These are phyloP conservation scores for Phylloscopus trochiloides DNA, from an alignment of 2,113 vertebrate species.

Conservation along the genomic window DNA sequence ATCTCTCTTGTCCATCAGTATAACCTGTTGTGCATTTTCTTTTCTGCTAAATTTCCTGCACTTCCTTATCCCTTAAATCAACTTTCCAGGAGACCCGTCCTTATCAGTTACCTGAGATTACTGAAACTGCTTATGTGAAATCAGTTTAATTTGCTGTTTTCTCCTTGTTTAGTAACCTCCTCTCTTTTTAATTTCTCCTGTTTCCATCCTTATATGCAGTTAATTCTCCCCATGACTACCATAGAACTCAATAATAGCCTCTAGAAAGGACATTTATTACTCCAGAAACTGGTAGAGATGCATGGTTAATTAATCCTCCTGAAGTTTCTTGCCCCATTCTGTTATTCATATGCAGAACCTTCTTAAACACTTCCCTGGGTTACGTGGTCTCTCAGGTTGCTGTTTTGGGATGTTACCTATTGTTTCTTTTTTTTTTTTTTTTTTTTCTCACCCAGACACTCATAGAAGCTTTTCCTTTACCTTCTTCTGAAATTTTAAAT, in stretches of 20 bases:
- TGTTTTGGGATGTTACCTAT: not conserved
- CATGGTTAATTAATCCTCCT: not conserved
- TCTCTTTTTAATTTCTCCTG: not conserved
- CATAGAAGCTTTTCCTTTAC: not conserved
- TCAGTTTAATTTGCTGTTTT: not conserved
- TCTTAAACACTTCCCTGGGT: not conserved
- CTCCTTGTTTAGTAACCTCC: not conserved
- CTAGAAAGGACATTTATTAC: not conserved
- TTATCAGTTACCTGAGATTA: not conserved
- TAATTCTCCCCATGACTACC: not conserved
- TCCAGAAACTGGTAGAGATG: not conserved
- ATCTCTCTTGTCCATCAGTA: not conserved
- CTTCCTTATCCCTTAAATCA: not conserved
- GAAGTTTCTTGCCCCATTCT: not conserved
- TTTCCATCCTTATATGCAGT: not conserved
- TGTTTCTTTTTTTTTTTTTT: not conserved
- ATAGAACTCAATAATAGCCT: not conserved
- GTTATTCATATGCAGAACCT: not conserved
- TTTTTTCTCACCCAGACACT: not conserved
- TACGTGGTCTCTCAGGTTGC: not conserved
- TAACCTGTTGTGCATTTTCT: not conserved
- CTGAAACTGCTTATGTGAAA: not conserved
- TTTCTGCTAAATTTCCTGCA: not conserved
- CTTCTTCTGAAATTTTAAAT: not conserved
- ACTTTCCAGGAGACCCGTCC: not conserved